A percentile compares a stretch with the other conserved stretches of the same genome.
Conservation (phyloP, 2,113 vertebrate species). For the Dermatemys mawii region DNA sequence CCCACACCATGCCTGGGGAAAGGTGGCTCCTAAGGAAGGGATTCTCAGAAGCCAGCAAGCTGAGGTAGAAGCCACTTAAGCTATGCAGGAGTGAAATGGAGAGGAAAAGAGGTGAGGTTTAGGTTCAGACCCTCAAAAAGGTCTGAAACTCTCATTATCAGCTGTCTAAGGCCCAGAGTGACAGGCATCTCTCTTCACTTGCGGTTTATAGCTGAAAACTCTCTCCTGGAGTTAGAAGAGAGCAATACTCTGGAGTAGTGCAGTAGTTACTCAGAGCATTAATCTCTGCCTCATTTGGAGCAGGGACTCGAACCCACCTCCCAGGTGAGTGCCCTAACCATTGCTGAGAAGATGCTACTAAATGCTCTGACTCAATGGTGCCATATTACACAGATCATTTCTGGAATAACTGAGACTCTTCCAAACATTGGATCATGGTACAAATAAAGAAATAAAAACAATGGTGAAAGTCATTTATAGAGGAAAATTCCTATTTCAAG, state of each 20-base stretch:
- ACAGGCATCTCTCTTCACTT: not conserved
- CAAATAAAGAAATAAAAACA: not conserved
- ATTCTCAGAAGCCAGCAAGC: not conserved
- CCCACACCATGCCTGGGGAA: not conserved
- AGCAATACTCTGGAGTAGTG: not conserved
- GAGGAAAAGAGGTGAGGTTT: not conserved
- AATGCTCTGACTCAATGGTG: not conserved
- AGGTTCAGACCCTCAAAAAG: not conserved
- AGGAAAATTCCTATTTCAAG: not conserved
- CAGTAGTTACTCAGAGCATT: not conserved
- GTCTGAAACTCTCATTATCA: accelerated
- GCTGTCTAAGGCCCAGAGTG: not conserved
- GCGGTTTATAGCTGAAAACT: not conserved
- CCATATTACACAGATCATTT: not conserved
- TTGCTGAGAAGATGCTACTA: not conserved
- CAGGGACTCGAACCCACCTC: not conserved
- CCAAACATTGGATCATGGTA: not conserved
- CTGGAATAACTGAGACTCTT: not conserved
- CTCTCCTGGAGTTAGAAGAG: not conserved
- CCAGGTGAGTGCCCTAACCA: not conserved
- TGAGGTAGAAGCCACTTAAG: not conserved
- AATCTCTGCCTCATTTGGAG: not conserved
- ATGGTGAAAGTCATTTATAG: not conserved
- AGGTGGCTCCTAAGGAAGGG: not conserved
- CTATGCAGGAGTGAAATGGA: not conserved